Conservation (phyloP, 2,888 invertebrate genomes). For the Pogonocherus hispidulus region DNA sequence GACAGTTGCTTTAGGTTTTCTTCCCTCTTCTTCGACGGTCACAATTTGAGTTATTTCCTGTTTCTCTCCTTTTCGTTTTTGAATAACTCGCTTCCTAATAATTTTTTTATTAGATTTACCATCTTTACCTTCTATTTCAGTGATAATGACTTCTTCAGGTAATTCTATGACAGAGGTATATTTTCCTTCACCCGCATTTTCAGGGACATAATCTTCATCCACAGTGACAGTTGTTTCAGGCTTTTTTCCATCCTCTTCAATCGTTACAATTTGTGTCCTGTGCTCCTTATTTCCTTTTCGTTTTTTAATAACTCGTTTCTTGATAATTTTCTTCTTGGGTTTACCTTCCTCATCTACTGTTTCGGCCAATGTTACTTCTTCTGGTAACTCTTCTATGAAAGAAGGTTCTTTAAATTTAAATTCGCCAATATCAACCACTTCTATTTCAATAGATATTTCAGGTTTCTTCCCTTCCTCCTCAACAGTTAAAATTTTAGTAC, state of each 20-base stretch:
- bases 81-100: conserved; percentile 65
- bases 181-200: neutral
- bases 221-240: conserved; percentile 62
- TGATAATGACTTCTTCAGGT: conserved; percentile 48
- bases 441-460: conserved; percentile 62
- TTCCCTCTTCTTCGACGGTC: conserved; percentile 37
- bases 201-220: conserved; percentile 49
- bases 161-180: conserved; percentile 41
- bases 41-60: conserved; percentile 55
- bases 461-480: conserved; percentile 34
- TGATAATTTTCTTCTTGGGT: conserved; percentile 58
- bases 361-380: conserved; percentile 49
- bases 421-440: conserved; percentile 45
- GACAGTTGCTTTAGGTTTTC: conserved; percentile 54
- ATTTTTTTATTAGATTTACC: conserved; percentile 56
- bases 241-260: conserved; percentile 36
- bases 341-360: conserved; percentile 48
- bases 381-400: conserved; percentile 48
- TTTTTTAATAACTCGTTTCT: conserved; percentile 65
- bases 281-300: conserved; percentile 63
- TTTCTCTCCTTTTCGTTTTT: conserved; percentile 64
- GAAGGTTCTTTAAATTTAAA: neutral
- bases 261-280: conserved; percentile 47
- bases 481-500: conserved; percentile 47
- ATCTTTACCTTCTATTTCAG: conserved; percentile 47